phyloP scores from a whole-genome alignment of 1,140 invertebrate genomes.

The Leptestheria dahalacensis region DNA sequence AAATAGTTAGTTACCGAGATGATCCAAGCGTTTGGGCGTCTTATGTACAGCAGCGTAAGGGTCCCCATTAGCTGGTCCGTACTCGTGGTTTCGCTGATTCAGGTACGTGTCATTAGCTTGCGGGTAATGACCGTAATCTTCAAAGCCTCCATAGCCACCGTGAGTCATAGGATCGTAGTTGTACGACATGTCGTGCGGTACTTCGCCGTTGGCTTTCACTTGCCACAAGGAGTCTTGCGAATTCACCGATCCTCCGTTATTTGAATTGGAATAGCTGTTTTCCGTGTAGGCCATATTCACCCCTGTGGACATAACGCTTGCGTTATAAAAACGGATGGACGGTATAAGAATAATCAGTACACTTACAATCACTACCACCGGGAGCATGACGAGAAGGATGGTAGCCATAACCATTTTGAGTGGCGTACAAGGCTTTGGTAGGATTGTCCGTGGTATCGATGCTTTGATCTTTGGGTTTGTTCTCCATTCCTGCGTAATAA shows the following conservation, averaged over 20 bases:
- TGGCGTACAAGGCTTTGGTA: conserved; percentile 50
- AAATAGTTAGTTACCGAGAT: conserved; percentile 28
- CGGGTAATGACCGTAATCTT: conserved; percentile 70
- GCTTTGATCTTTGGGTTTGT: conserved; percentile 66
- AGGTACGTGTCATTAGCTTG: conserved; percentile 30
- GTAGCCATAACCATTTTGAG: conserved; percentile 65
- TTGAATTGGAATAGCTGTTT: conserved; percentile 79
- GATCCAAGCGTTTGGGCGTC: conserved; percentile 62
- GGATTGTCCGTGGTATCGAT: conserved; percentile 60
- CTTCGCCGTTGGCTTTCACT: conserved; percentile 42
- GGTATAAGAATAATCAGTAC: background rate
- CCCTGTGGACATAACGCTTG: conserved; percentile 33
- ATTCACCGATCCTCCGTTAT: conserved; percentile 81
- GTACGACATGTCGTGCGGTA: conserved; percentile 11
- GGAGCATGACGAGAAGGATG: conserved; percentile 29
- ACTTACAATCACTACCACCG: conserved; percentile 5
- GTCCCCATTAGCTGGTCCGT: conserved; percentile 34
- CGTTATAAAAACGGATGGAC: background rate
- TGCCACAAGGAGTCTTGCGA: conserved; percentile 90
- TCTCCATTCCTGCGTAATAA: conserved; percentile 66
- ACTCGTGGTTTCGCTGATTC: conserved; percentile 39
- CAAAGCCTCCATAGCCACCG: conserved; percentile 61
- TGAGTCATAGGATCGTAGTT: conserved; percentile 48
- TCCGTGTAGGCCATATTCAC: conserved; percentile 77
- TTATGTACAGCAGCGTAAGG: conserved; percentile 71